Base-by-base conservation (phyloP, 1,140 invertebrate species). In the Macrobrachium rosenbergii region DNA sequence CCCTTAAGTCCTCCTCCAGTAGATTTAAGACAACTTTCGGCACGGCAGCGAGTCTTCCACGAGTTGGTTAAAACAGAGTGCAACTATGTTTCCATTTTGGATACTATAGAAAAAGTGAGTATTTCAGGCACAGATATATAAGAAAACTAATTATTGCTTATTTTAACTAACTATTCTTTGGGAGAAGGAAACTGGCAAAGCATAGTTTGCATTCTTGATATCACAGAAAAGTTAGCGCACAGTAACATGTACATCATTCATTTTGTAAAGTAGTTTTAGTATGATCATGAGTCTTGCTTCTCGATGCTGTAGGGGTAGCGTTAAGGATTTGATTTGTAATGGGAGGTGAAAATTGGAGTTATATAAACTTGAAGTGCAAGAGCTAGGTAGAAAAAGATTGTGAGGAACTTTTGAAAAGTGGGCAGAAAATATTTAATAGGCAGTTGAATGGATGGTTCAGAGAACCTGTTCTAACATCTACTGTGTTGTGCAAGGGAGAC, bases 51-150 rank as follows among this genome's bases (percentile, higher is more conserved):
- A 93, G 96, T 98, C 63, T 98, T 98, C 90, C 94, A 96, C 91
- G 98, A 99, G 92, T 93, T 99, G 75, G 94, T 97, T 58, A 96
- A 99, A 92, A 99, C 98, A 12, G 98, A 99, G 92, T 96, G 95
- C 59, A 99, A 99, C 94, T 99, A 99, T 93, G 97, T 99, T 72
- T 95, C 95, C 77, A 98, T 99, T 91, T 93, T 99, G 84, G 94
- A 97, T 90, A 99, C 97, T 67, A 97, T 99, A 87, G 94, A 98
- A 90, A 96, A 95, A 91, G 96, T 98, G 92, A 90, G 91, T 91
- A 64, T 28, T 17, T 69, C 19, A 21, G 0, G 16, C 28, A 43
- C 43, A 45, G 19, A 69, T 59, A 62, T 72, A 21, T 77, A 17
- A 58, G 58, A 79, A 60, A n/a, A 8, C 23, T 60, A 16, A 89